Conservation (phyloP, 2,797 vertebrate genomes). For the Pogoniulus pusillus region DNA sequence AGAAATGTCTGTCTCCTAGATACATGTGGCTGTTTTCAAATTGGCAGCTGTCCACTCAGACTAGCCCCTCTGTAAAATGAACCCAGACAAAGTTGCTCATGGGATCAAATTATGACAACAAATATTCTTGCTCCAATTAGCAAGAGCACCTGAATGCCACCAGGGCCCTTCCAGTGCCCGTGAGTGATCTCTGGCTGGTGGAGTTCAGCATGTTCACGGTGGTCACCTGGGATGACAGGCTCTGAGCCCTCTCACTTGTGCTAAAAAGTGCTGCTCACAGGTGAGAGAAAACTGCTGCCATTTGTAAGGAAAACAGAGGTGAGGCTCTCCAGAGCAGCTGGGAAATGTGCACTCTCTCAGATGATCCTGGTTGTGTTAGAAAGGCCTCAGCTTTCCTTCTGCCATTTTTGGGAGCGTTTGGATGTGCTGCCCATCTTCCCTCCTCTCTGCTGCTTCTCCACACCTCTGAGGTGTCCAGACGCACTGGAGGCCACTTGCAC, state of each 20-base stretch:
- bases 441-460: background rate
- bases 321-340: background rate
- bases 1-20: background rate
- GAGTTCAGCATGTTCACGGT: background rate
- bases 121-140: background rate
- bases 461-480: background rate
- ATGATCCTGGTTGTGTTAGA: rapidly evolving
- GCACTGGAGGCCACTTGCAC: background rate
- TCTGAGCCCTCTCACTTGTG: background rate
- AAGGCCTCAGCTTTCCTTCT: background rate
- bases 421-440: background rate
- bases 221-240: background rate
- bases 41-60: background rate
- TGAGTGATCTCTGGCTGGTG: background rate
- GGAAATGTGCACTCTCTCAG: background rate
- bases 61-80: background rate
- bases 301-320: background rate
- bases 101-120: background rate
- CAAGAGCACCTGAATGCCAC: background rate
- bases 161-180: background rate
- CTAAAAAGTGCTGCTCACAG: background rate
- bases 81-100: background rate
- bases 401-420: background rate
- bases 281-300: background rate
- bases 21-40: background rate